Percentiles rank a stretch among this genome's conserved stretches.
phyloP scores from a whole-genome alignment of 2,113 vertebrate genomes.

The Gnathonemus echidnorhynchus region DNA sequence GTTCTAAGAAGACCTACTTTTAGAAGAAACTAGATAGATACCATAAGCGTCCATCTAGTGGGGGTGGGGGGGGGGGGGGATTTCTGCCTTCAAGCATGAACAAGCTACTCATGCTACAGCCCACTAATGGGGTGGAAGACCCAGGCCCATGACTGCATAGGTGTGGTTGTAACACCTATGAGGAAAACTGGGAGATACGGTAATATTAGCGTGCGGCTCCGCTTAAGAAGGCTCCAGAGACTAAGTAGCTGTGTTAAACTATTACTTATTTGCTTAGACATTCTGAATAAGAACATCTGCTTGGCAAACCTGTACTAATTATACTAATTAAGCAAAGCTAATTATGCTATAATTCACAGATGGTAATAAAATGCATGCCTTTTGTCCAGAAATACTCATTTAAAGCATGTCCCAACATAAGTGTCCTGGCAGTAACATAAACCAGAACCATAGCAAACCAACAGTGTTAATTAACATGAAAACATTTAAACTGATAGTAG shows the following conservation, averaged over 20 bases:
- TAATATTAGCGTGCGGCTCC: too few species aligned
- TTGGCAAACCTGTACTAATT: not conserved
- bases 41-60: not conserved
- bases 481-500: too few species aligned
- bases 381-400: not conserved
- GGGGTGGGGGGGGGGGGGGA: constrained; percentile 19
- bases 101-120: constrained; percentile 47
- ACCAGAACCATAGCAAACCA: not conserved
- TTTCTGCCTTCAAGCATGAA: constrained; percentile 43
- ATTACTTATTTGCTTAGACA: not conserved
- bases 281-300: constrained; percentile 5
- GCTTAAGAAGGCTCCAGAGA: not conserved
- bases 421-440: not conserved
- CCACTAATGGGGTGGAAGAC: constrained; percentile 22
- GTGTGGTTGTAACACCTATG: not conserved
- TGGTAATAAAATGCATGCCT: not conserved
- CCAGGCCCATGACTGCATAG: not conserved
- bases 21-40: constrained; percentile 40
- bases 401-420: not conserved
- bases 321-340: constrained; percentile 4
- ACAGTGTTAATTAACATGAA: not conserved
- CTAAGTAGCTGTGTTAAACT: not conserved
- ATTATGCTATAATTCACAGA: not conserved
- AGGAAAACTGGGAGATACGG: too few species aligned
- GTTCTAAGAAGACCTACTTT: constrained; percentile 34